These are phyloP conservation scores for Trachelus tabidus DNA, from an alignment of 2,888 invertebrate genomes.

Conservation along the genomic window DNA sequence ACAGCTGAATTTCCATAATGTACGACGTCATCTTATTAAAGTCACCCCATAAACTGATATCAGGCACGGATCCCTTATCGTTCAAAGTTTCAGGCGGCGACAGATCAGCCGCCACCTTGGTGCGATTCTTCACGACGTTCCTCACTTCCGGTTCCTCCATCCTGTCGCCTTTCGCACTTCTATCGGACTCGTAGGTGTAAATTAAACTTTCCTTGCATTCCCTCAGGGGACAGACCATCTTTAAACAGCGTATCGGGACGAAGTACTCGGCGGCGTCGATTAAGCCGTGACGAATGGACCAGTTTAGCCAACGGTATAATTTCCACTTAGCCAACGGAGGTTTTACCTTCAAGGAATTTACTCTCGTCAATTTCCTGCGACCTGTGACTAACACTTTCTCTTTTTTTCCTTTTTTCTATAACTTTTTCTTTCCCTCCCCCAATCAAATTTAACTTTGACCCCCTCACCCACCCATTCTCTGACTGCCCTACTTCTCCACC, in stretches of 20 bases:
- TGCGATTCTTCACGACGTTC: not conserved
- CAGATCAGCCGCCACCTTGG: not conserved
- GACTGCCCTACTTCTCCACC: not conserved
- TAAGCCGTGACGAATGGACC: slow-evolving; percentile 62
- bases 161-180: not conserved
- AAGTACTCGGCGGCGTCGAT: slow-evolving; percentile 43
- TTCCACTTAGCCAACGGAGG: slow-evolving; percentile 64
- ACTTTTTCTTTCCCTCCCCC: not conserved
- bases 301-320: slow-evolving; percentile 65
- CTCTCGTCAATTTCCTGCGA: not conserved
- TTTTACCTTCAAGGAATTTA: slow-evolving; percentile 33
- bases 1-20: slow-evolving; percentile 37
- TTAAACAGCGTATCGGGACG: slow-evolving; percentile 42
- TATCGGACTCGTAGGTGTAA: slow-evolving; percentile 3
- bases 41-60: slow-evolving; percentile 42
- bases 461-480: not conserved
- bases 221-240: slow-evolving; percentile 37
- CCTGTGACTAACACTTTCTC: not conserved
- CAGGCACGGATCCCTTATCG: not conserved
- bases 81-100: not conserved
- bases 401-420: not conserved
- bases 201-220: slow-evolving; percentile 17
- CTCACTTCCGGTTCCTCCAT: not conserved
- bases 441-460: not conserved
- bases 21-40: slow-evolving; percentile 42